Evolutionary conservation across 2,797 vertebrate genomes (phyloP).

Genomic region (Lagocephalus sceleratus): DNA sequence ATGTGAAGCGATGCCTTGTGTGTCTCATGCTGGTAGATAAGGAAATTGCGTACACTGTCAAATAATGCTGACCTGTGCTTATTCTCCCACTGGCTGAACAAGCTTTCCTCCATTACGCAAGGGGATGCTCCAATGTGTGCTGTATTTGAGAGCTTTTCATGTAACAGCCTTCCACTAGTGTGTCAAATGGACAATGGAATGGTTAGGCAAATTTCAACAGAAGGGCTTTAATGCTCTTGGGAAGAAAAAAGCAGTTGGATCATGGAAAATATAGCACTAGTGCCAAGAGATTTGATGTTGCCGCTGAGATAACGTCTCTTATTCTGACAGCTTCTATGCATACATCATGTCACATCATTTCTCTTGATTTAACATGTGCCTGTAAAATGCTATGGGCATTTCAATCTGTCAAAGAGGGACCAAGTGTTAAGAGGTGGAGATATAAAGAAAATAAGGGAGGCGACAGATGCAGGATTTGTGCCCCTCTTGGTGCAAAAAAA

Average conservation of each 20-base stretch:
- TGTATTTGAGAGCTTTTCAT: conserved; percentile 44
- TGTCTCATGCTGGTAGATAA: conserved; percentile 20
- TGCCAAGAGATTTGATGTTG: conserved; percentile 36
- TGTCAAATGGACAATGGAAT: conserved; percentile 56
- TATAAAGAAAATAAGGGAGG: conserved; percentile 1
- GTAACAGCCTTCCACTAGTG: conserved; percentile 46
- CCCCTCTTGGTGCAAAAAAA: conserved; percentile 2
- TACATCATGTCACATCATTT: conserved; percentile 20
- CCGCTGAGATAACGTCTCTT: conserved; percentile 29
- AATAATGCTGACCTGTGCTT: conserved; percentile 34
- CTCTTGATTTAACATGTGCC: background rate
- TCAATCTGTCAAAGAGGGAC: conserved; percentile 28
- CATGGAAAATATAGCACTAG: conserved; percentile 36
- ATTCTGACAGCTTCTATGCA: conserved; percentile 30
- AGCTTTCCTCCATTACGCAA: conserved; percentile 44
- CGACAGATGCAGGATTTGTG: conserved; percentile 18
- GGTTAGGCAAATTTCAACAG: conserved; percentile 45
- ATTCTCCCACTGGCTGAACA: conserved; percentile 32
- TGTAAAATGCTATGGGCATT: conserved; percentile 14
- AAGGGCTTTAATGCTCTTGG: conserved; percentile 34
- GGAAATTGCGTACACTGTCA: conserved; percentile 40
- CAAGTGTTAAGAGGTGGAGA: conserved; percentile 33
- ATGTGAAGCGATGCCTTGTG: conserved; percentile 17
- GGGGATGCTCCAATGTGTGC: conserved; percentile 30
- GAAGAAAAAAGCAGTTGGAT: conserved; percentile 37